Evolutionary conservation across 2,113 vertebrate species (phyloP), one percentile per base, ranked within the genome.

Genomic region (Cryptotis parvus): DNA sequence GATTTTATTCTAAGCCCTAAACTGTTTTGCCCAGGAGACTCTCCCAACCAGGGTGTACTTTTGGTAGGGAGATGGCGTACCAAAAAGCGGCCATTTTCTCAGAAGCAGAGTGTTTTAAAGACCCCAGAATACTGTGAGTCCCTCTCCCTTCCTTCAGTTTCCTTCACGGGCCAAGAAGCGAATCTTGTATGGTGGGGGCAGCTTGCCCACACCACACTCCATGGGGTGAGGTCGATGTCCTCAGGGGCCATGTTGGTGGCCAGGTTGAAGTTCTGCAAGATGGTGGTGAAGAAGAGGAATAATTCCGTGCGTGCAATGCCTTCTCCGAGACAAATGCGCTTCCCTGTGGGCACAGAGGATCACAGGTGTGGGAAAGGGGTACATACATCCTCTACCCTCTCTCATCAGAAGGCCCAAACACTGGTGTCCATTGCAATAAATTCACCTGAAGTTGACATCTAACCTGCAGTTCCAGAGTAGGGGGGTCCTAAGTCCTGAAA

Each of bases 241-340:
- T 91, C 20, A 0, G 93, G 95, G 9, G 66, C 88, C 77, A 92
- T 5, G 0, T 96, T 74, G n/a, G 82, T 70, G 76, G 77, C 63
- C 77, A 96, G 5, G 0, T 73, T 94, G 94, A 97, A 97, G 77
- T 96, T 96, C 87, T 97, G 97, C 12, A 97, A 86, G 55, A 97
- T 87, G 61, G 95, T 94, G 70, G 96, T 96, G 85, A 97, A 95
- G 94, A 97, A 97, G 45, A 98, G 73, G 90, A 98, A 97, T 39
- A 97, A 83, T 29, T 97, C 96, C 0, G 45, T 69, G 7, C 63
- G 58, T 29, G 95, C 96, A 0, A 98, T 92, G 76, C 96, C 73
- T 91, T 97, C 95, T 0, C 96, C 97, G 58, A 97, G 85, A 70
- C 97, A 98, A 0, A 96, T 66, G 0, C 94, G 79, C 92, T 96